Evolutionary conservation across 2,113 vertebrate genomes (phyloP).

Genomic region (Caretta caretta): DNA sequence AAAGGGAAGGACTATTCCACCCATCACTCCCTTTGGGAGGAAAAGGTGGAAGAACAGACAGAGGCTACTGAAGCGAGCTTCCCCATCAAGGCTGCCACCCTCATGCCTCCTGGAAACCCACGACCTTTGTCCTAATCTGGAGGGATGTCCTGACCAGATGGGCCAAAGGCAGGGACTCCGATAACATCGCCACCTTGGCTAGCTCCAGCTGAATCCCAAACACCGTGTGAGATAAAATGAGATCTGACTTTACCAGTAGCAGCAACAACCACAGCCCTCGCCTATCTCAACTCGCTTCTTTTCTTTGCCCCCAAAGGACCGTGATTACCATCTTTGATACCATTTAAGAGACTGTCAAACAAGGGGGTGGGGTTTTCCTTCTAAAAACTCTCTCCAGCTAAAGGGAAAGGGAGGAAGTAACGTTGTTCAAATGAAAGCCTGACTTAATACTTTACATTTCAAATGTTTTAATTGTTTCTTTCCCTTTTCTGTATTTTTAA

Average conservation of each 20-base stretch:
- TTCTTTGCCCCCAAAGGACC: not conserved
- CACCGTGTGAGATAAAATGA: not conserved
- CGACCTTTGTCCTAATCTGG: not conserved
- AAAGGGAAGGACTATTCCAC: not conserved
- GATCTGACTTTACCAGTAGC: not conserved
- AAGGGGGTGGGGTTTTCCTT: no score
- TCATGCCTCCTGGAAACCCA: not conserved
- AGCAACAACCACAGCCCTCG: not conserved
- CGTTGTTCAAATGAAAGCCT: no score
- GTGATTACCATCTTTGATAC: no score
- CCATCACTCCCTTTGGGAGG: not conserved
- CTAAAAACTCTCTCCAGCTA: no score
- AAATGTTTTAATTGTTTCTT: no score
- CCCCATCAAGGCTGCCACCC: not conserved
- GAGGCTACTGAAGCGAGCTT: not conserved
- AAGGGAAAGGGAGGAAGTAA: no score
- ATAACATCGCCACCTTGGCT: not conserved
- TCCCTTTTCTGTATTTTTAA: no score
- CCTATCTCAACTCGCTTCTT: not conserved
- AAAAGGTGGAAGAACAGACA: not conserved
- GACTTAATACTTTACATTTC: no score
- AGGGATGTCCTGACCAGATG: not conserved
- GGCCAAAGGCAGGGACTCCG: not conserved
- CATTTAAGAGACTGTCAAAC: no score
- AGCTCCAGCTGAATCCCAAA: not conserved